phyloP scores from a whole-genome alignment of 2,113 vertebrate genomes.

The Chiloscyllium plagiosum region DNA sequence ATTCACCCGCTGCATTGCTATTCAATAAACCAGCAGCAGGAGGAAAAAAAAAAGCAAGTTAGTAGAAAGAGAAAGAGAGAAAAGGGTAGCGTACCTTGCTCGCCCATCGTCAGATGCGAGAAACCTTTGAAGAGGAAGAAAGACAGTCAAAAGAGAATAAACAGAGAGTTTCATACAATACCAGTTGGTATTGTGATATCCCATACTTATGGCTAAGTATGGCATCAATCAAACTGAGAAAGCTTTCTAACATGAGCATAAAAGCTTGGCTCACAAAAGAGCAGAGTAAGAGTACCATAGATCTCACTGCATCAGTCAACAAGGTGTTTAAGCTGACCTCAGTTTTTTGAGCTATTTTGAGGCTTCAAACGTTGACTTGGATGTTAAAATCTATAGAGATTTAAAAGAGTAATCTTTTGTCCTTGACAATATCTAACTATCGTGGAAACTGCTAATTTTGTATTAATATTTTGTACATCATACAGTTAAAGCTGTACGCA shows the following conservation, averaged over 20 bases:
- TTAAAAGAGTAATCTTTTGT: neutral
- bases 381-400: neutral
- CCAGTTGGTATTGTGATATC: slow-evolving; percentile 56
- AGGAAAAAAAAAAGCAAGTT: slow-evolving; percentile 42
- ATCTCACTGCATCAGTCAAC: neutral
- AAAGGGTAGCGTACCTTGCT: slow-evolving; percentile 78
- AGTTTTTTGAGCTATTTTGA: neutral
- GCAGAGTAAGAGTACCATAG: neutral
- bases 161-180: slow-evolving; percentile 55
- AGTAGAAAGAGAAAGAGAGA: slow-evolving; percentile 39
- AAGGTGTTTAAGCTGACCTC: neutral
- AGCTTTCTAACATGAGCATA: slow-evolving; percentile 48
- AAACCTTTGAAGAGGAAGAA: slow-evolving; percentile 60
- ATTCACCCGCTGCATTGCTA: neutral
- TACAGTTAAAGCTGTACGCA: neutral
- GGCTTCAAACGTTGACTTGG: neutral
- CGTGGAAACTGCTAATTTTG: neutral
- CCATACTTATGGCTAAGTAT: slow-evolving; percentile 65
- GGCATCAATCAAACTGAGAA: slow-evolving; percentile 55
- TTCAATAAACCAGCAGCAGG: slow-evolving; percentile 17
- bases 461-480: neutral
- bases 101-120: slow-evolving; percentile 87
- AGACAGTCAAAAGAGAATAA: slow-evolving; percentile 41
- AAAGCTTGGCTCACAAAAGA: neutral
- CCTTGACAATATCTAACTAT: neutral